Base-by-base conservation (phyloP, 2,888 invertebrate genomes). In the Sicus ferrugineus region DNA sequence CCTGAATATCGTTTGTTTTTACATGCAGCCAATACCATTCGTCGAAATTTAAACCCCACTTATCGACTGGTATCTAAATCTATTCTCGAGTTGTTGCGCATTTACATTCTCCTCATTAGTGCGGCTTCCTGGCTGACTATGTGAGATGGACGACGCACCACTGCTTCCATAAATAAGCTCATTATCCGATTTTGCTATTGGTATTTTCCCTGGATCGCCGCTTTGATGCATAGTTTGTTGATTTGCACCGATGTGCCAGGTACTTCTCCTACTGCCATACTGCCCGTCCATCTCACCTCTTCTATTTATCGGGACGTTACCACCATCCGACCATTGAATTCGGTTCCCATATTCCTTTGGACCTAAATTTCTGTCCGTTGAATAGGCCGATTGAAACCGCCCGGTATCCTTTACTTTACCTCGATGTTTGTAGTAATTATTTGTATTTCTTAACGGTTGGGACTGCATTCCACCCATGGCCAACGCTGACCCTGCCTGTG, bases 21-120 rank as follows among this genome's bases (percentile, higher is more conserved):
- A 63, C n/a, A 56, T 30, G 30, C 5, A 56, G 19, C 56, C 56
- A 56, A 30, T 46, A 48, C 30, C 62, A 63, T 23, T 48, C 62
- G 2, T n/a, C 34, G 14, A 58, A 30, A 6, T 7, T 16, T 11
- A 61, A 3, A 3, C 61, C 61, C 61, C 61, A 61, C 21, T 48
- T 63, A 7, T 48, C 62, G 7, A 48, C 2, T 9, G 14, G 14
- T 14, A 46, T 46, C 3, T 46, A 14, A 5, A 5, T n/a, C 46
- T 5, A 46, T 46, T n/a, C 16, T n/a, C 46, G n/a, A n/a, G 46
- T n/a, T 9, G 46, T 5, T 1, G n/a, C 3, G n/a, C n/a, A 1
- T 9, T 16, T 46, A 16, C 46, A 46, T n/a, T 14, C 5, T 2
- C 46, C 5, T 34, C 34, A 2, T 34, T 34, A 34, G 1, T 34